Evolutionary conservation across 1,140 invertebrate species (phyloP), one percentile per base, ranked within the genome.

Genomic region (Frieseomelitta varia): DNA sequence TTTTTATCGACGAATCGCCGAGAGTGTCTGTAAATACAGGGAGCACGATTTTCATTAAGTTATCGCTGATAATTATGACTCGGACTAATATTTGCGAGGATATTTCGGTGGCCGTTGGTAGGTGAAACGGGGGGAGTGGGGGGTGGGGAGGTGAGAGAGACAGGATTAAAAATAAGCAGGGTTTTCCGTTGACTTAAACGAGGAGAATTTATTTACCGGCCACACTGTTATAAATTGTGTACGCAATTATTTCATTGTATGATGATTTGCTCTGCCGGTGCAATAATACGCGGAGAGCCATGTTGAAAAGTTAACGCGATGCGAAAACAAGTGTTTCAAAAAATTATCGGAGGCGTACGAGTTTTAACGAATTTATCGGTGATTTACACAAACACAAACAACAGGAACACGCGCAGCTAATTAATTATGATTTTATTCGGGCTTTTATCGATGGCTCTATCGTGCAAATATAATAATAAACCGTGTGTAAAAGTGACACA

Each of bases 41-140:
- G 39, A 65, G 51, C 75, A 63, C 75, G 76, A 78, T 78, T 78
- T 78, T 78, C 73, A 78, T 78, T 78, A 78, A 65, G 61, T 78
- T 78, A 78, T 78, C 76, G 39, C 58, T 65, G 61, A 78, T 78
- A 78, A 78, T 78, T 78, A 78, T 67, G 47, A 78, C 19, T 78
- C 30, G 76, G 11, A 30, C 76, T 78, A 78, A 78, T 78, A 78
- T 78, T 78, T 78, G 76, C 76, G 61, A 65, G 76, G 61, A 78
- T 78, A 78, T 78, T 65, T 65, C 76, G 30, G 76, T 34, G 4
- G 11, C 10, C 17, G 47, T 19, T 17, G 30, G 6, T 0, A 12
- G 15, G 58, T 14, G 34, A 24, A 47, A 63, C 21, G 56, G 3
- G 34, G 39, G 15, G 21, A 4, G 24, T 4, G 10, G 75, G 4